Base-by-base conservation (phyloP, 2,797 vertebrate species). In the Gallinago stenura region DNA sequence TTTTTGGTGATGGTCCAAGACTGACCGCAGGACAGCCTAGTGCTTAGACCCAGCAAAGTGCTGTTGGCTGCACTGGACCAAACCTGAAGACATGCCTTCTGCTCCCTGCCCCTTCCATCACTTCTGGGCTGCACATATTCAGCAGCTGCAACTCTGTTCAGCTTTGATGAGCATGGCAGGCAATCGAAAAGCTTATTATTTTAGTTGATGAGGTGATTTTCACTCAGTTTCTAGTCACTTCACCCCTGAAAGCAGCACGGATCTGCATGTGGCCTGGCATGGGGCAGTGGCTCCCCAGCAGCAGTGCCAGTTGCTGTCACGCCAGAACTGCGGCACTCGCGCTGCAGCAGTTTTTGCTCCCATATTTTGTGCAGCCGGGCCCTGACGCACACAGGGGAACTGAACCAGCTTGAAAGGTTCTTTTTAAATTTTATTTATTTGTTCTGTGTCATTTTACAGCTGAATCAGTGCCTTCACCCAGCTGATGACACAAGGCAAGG, bases 61-160 rank as follows among this genome's bases (percentile, higher is more conserved):
- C 60, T 73, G 33, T 1, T 71, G 50, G 45, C 57, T 64, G 57
- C 46, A 21, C 22, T 21, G 51, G 35, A n/a, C 3, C 1, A 0
- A 5, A 20, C n/a, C 73, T 33, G 53, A 45, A 66, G 30, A 54
- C 20, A 17, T 5, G 15, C 12, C 61, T 51, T 30, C 33, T 2
- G 2, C 65, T 56, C 6, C 0, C 43, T 31, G 12, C 11, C 33
- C 48, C 51, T 83, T 84, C 66, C 24, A 20, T 4, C 35, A 1
- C 31, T 39, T 43, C 56, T 56, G 69, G 5, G 17, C 57, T 25
- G 41, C 0, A 0, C 1, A 1, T 5, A 22, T 68, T 15, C 0
- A 1, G 43, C 1, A 0, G 51, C 28, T 0, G 0, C 68, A 84
- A 43, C 50, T 61, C 75, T 54, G 41, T 0, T 26, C 25, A 84